Evolutionary conservation across 2,113 vertebrate genomes (phyloP), one percentile per base, ranked within the genome.

Genomic region (Rutilus rutilus): DNA sequence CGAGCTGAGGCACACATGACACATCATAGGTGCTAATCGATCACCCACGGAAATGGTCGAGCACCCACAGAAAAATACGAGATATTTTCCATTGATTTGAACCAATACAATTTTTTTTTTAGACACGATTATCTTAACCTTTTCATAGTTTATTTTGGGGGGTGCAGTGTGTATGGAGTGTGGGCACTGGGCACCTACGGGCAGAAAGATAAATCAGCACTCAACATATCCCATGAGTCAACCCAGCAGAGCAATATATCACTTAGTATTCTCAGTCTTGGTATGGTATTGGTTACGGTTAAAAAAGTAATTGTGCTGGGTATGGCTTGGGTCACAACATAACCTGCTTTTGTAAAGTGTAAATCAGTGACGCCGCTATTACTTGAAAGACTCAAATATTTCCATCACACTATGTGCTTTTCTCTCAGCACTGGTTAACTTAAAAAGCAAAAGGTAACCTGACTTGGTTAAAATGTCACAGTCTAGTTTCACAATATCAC

Each of bases 391-490:
- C 9, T 79, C 8, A 9, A 10, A 67, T 69, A 39, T 76, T 67
- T 78, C 78, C 71, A 64, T 27, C 23, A 67, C 9, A 62, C 57
- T 17, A 2, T 79, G 10, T 39, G 25, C 4, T 59, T 75, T 42
- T 79, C 30, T 86, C 67, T 23, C 60, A 71, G 60, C 67, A 78
- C 33, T 59, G 57, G 52, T 82, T 85, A 62, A 76, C 33, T 45
- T 9, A 42, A 52, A 67, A 27, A 75, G 65, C 67, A 86, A 88
- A 87, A 79, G 33, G 71, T 87, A 88, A 84, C 83, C 33, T 25
- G 60, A 30, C 73, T 75, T 62, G 69, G 90, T 89, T 89, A 85
- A 87, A 89, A 69, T 82, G 50, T 91, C 67, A 85, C 21, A 65
- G 73, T 39, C 33, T 23, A n/a, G 64, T 54, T 30, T 54, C n/a